Percentiles rank a stretch among this genome's conserved stretches.
Evolutionary conservation across 2,888 invertebrate genomes (phyloP).

Genomic region (Dusona sp.): DNA sequence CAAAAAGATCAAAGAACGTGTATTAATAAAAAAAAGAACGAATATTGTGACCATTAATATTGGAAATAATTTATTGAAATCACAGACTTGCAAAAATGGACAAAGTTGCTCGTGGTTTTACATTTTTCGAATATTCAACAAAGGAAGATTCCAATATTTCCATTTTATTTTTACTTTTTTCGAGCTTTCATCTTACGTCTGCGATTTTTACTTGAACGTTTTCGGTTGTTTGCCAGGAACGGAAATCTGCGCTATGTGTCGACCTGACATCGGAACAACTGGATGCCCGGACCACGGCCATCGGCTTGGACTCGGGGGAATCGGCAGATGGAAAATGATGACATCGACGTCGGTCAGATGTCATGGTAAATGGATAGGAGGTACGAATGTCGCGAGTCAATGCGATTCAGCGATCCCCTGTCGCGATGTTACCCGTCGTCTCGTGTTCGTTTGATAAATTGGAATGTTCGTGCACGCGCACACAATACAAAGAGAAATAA

Average conservation of each 20-base stretch:
- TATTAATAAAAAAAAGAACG: neutral
- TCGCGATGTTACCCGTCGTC: constrained; percentile 62
- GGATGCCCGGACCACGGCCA: constrained; percentile 66
- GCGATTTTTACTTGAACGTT: constrained; percentile 4
- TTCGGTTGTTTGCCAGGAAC: constrained; percentile 68
- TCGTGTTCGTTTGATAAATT: constrained; percentile 70
- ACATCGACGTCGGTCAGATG: constrained; percentile 72
- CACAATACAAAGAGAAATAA: constrained; percentile 1
- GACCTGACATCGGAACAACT: constrained; percentile 62
- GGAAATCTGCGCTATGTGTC: constrained; percentile 74
- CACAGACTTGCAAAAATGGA: neutral
- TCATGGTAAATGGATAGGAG: constrained; percentile 78
- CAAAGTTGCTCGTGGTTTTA: neutral
- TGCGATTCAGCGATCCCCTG: constrained; percentile 68
- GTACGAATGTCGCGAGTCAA: constrained; percentile 70
- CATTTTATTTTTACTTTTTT: neutral
- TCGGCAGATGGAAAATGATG: constrained; percentile 74
- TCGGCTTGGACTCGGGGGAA: constrained; percentile 71
- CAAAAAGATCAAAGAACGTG: neutral
- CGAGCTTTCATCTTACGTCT: neutral
- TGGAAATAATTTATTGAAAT: neutral
- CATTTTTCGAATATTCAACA: neutral
- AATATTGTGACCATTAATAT: neutral
- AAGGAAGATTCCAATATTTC: neutral
- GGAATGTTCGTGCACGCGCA: constrained; percentile 56